Evolutionary conservation across 2,113 vertebrate genomes (phyloP).

Genomic region (Rhadina sibilatrix): DNA sequence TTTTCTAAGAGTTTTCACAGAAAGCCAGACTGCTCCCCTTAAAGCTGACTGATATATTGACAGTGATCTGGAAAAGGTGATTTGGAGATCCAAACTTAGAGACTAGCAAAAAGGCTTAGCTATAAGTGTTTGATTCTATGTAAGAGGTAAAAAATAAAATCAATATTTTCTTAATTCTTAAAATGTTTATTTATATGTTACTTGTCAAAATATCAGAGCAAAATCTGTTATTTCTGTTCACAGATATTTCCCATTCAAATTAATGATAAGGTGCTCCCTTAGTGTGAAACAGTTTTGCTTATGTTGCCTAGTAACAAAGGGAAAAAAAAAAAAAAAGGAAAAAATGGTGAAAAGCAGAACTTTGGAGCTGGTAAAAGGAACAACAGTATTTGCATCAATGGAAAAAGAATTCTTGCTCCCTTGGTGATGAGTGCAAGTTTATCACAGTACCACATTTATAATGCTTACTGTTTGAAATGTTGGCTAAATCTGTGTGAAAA

Average conservation of each 20-base stretch:
- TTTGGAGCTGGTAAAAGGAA: neutral
- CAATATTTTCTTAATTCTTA: neutral
- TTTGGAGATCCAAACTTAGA: neutral
- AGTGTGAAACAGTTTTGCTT: neutral
- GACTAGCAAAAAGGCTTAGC: neutral
- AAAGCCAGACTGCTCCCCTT: rapidly evolving
- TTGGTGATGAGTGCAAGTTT: neutral
- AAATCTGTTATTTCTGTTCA: conserved; percentile 33
- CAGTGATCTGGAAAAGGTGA: neutral
- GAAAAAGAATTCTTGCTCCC: neutral
- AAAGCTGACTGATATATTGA: neutral
- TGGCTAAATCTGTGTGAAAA: neutral
- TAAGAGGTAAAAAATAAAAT: neutral
- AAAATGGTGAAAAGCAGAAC: conserved; percentile 8
- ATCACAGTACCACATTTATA: neutral
- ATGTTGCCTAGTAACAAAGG: conserved; percentile 61
- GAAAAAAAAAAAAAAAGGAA: neutral
- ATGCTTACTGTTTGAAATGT: neutral
- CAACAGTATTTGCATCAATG: conserved; percentile 30
- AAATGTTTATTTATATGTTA: neutral
- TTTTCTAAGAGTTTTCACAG: neutral
- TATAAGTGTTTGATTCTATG: neutral
- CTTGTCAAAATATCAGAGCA: neutral
- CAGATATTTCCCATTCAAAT: conserved; percentile 46
- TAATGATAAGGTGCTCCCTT: conserved; percentile 6